Evolutionary conservation across 1,140 invertebrate genomes (phyloP).

Genomic region (Drosophila biarmipes): DNA sequence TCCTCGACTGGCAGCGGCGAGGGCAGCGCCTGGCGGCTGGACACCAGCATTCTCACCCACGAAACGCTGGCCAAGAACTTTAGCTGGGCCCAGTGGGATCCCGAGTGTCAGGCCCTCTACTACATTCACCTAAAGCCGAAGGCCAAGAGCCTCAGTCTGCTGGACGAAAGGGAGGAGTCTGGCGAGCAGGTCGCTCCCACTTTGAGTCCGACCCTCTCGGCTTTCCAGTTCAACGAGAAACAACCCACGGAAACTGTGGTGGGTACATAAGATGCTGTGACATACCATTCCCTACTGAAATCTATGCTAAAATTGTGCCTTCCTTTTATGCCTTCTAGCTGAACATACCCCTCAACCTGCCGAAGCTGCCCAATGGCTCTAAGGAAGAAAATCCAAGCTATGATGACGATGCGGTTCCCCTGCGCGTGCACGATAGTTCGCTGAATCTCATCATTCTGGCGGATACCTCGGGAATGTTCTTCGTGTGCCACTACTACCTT

Average conservation of each 20-base stretch:
- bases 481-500: slow-evolving; percentile 93
- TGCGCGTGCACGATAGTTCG: slow-evolving; percentile 92
- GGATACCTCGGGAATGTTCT: slow-evolving; percentile 89
- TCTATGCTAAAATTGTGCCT: too few species aligned
- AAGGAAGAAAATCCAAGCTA: slow-evolving; percentile 87
- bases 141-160: slow-evolving; percentile 86
- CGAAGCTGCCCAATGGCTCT: slow-evolving; percentile 87
- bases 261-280: slow-evolving; percentile 57
- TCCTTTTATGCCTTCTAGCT: slow-evolving; percentile 86
- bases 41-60: slow-evolving; percentile 85
- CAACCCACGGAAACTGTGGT: slow-evolving; percentile 94
- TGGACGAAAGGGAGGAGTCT: slow-evolving; percentile 86
- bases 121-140: slow-evolving; percentile 91
- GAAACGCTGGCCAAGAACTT: slow-evolving; percentile 90
- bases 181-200: slow-evolving; percentile 46
- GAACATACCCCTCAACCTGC: slow-evolving; percentile 93
- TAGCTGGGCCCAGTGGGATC: slow-evolving; percentile 93
- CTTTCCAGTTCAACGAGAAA: slow-evolving; percentile 93
- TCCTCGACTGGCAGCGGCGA: slow-evolving; percentile 84
- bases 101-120: slow-evolving; percentile 89
- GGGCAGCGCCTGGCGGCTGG: slow-evolving; percentile 84
- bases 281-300: too few species aligned
- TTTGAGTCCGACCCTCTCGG: slow-evolving; percentile 89
- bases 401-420: slow-evolving; percentile 91
- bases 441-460: slow-evolving; percentile 92